Evolutionary conservation across 2,888 invertebrate species (phyloP), one percentile per base, ranked within the genome.

Genomic region (Criorhina ranunculi): DNA sequence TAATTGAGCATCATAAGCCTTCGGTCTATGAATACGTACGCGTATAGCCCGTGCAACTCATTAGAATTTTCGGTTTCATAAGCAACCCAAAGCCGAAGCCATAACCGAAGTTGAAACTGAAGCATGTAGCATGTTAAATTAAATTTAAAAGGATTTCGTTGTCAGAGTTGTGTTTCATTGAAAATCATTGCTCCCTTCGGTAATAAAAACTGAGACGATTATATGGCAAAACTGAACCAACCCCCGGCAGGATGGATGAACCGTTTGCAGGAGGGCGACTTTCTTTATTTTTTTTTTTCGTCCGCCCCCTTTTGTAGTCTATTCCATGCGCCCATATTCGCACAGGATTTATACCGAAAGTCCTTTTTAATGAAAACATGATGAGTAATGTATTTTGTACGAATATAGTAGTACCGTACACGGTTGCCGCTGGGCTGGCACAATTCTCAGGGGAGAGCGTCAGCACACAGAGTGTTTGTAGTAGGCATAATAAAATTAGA

Each of bases 101-200:
- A 4, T 3, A 4, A 4, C 24, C 24, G 4, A 1, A 24, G 24
- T 4, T 4, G 24, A 24, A 24, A 4, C 24, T 24, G 24, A 24
- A 59, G 51, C 83, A 72, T 83, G 86, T 79, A 83, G 86, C 82
- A 83, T 86, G 83, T 86, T 86, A 79, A 83, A 86, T 86, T 86
- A 83, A 83, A 86, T 86, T 86, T 80, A 86, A 86, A 85, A 85
- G 85, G 85, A 85, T 85, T 85, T 85, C 85, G 85, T 85, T 85
- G 85, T 85, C 80, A 85, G 85, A 80, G 80, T 72, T 80, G 70
- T 80, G 85, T 85, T 85, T 85, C 85, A 85, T 85, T 85, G 85
- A 85, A 85, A 85, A 85, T 85, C 85, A 85, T 85, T 85, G 85
- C 85, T 85, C 85, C 85, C 85, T 85, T 85, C 76, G 85, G 85